Conservation (phyloP, 2,113 vertebrate genomes). For the Indicator maculatus region DNA sequence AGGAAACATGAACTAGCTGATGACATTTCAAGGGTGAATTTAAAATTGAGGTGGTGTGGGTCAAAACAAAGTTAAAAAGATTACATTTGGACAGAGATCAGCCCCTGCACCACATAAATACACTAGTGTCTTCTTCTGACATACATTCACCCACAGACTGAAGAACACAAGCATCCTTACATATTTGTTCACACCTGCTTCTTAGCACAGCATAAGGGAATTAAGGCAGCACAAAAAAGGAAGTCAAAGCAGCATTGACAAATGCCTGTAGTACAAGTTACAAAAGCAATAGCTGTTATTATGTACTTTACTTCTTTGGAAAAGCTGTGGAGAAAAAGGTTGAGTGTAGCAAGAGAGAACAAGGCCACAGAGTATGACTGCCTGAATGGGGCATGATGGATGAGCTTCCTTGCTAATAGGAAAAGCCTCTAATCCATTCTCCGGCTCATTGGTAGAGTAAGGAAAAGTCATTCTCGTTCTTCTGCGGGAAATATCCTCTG, state of each 20-base stretch:
- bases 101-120: neutral
- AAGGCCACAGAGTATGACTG: conserved; percentile 5
- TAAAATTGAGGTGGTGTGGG: neutral
- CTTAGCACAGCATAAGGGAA: neutral
- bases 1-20: conserved; percentile 31
- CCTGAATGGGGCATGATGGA: conserved; percentile 45
- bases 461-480: conserved; percentile 29
- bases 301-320: conserved; percentile 29
- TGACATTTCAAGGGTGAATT: conserved; percentile 7
- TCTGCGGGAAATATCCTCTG: conserved; percentile 33
- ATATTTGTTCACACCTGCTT: conserved; percentile 26
- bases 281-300: conserved; percentile 46
- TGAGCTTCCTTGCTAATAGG: conserved; percentile 29
- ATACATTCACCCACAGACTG: neutral
- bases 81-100: neutral
- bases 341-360: conserved; percentile 34
- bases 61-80: neutral
- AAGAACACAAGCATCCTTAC: neutral
- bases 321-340: conserved; percentile 10
- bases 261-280: conserved; percentile 6
- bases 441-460: conserved; percentile 46
- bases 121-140: neutral
- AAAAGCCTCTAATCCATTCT: conserved; percentile 30
- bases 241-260: conserved; percentile 33
- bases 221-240: neutral